phyloP scores from a whole-genome alignment of 2,888 invertebrate species.

The Glyphotaelius pellucidus region DNA sequence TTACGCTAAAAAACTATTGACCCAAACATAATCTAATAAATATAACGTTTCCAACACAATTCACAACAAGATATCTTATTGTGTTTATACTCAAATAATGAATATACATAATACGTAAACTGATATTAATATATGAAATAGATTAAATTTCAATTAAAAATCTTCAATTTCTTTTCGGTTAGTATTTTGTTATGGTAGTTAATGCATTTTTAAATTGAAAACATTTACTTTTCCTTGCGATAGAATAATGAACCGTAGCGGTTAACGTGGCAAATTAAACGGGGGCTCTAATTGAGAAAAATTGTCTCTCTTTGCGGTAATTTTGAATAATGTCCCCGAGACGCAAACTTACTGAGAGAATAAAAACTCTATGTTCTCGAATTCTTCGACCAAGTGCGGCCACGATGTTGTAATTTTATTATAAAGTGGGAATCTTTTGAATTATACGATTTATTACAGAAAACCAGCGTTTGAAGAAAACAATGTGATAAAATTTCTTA shows the following conservation, averaged over 20 bases:
- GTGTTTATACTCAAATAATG: too few species aligned
- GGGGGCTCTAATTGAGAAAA: conserved; percentile 42
- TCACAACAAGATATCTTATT: too few species aligned
- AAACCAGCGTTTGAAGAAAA: background rate
- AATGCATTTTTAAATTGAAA: conserved; percentile 7
- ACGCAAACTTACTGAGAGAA: background rate
- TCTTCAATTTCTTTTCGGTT: background rate
- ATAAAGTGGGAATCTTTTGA: conserved; percentile 12
- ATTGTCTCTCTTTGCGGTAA: conserved; percentile 40
- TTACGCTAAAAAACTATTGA: too few species aligned
- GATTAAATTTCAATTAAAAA: background rate
- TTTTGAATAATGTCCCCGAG: conserved; percentile 41
- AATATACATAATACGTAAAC: too few species aligned
- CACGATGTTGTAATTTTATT: conserved; percentile 12
- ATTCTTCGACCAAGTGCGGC: background rate
- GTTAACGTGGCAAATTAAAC: conserved; percentile 40
- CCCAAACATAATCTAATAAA: too few species aligned
- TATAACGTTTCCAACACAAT: too few species aligned
- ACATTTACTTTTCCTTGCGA: conserved; percentile 26
- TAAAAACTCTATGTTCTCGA: background rate
- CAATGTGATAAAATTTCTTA: background rate
- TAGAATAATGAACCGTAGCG: conserved; percentile 21
- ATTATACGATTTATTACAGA: background rate
- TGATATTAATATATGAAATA: too few species aligned
- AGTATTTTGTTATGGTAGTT: background rate